A percentile compares a stretch with the other conserved stretches of the same genome.
phyloP scores from a whole-genome alignment of 1,140 invertebrate species.

The Drosophila pruinosa region DNA sequence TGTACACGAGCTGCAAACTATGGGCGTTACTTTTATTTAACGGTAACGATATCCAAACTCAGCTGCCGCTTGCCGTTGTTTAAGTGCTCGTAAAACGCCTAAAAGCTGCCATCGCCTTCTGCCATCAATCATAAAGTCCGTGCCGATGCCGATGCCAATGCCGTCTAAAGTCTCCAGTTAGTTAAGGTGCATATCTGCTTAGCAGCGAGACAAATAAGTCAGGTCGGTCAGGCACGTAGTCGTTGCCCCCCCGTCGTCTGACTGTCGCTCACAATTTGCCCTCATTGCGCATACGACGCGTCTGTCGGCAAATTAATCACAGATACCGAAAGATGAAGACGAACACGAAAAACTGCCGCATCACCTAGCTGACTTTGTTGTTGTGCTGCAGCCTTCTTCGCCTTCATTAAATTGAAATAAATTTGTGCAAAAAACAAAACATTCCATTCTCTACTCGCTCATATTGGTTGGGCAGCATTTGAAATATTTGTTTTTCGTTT shows the following conservation, averaged over 20 bases:
- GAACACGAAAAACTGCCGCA: slow-evolving; percentile 8
- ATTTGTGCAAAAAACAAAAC: slow-evolving; percentile 18
- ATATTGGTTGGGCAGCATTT: background rate
- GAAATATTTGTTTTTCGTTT: slow-evolving; percentile 32
- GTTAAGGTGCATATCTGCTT: slow-evolving; percentile 38
- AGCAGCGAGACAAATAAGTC: slow-evolving; percentile 67
- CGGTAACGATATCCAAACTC: slow-evolving; percentile 50
- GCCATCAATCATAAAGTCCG: slow-evolving; percentile 66
- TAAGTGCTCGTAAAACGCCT: slow-evolving; percentile 67
- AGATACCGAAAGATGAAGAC: slow-evolving; percentile 10
- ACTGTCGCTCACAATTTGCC: slow-evolving; percentile 38
- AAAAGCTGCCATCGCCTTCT: slow-evolving; percentile 53
- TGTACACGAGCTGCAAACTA: slow-evolving; percentile 47
- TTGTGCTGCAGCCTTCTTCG: background rate
- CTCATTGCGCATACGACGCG: slow-evolving; percentile 64
- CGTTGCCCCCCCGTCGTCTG: background rate
- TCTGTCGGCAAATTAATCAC: slow-evolving; percentile 71
- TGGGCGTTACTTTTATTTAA: slow-evolving; percentile 58
- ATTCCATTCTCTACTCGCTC: background rate
- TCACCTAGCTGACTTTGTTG: slow-evolving; percentile 40
- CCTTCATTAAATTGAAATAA: slow-evolving; percentile 2
- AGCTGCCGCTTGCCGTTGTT: slow-evolving; percentile 31
- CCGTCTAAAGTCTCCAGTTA: background rate
- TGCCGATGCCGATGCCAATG: background rate
- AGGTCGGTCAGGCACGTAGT: slow-evolving; percentile 42